These are phyloP conservation scores for Alauda arvensis DNA, from an alignment of 2,797 vertebrate species.

Conservation along the genomic window DNA sequence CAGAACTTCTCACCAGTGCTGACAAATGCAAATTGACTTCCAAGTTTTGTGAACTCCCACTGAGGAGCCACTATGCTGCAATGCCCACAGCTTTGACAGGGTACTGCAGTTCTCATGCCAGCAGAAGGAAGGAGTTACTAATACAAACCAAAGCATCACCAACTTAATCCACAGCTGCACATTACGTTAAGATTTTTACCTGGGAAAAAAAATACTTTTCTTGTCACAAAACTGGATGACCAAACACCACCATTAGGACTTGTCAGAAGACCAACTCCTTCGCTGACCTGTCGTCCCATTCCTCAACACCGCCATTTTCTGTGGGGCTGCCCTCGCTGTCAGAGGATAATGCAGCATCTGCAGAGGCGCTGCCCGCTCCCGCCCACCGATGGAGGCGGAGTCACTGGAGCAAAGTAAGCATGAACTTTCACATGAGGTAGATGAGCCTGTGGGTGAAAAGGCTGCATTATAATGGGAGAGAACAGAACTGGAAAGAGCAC, in stretches of 20 bases:
- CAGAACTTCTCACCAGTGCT: background rate
- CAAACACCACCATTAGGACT: slow-evolving; percentile 9
- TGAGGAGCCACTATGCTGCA: background rate
- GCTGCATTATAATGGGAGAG: background rate
- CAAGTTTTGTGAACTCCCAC: background rate
- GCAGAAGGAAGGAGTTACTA: slow-evolving; percentile 39
- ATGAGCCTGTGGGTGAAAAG: slow-evolving; percentile 77
- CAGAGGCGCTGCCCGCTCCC: slow-evolving; percentile 87
- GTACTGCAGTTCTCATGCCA: slow-evolving; percentile 36
- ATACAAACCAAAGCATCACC: slow-evolving; percentile 46
- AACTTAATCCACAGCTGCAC: slow-evolving; percentile 43
- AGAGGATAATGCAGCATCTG: slow-evolving; percentile 90
- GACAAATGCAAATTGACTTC: background rate
- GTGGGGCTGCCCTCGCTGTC: slow-evolving; percentile 74
- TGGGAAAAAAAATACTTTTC: slow-evolving; percentile 39
- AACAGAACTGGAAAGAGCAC: background rate
- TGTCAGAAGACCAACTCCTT: slow-evolving; percentile 10
- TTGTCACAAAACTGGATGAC: slow-evolving; percentile 41
- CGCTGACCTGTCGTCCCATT: background rate
- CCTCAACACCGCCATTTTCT: background rate
- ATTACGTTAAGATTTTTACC: slow-evolving; percentile 51
- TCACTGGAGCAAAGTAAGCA: slow-evolving; percentile 91
- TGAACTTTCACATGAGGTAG: slow-evolving; percentile 92
- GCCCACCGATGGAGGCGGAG: slow-evolving; percentile 86
- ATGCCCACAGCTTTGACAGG: background rate